A percentile compares a stretch with the other conserved stretches of the same genome.
Evolutionary conservation across 2,888 invertebrate genomes (phyloP).

Genomic region (Acleris literana): DNA sequence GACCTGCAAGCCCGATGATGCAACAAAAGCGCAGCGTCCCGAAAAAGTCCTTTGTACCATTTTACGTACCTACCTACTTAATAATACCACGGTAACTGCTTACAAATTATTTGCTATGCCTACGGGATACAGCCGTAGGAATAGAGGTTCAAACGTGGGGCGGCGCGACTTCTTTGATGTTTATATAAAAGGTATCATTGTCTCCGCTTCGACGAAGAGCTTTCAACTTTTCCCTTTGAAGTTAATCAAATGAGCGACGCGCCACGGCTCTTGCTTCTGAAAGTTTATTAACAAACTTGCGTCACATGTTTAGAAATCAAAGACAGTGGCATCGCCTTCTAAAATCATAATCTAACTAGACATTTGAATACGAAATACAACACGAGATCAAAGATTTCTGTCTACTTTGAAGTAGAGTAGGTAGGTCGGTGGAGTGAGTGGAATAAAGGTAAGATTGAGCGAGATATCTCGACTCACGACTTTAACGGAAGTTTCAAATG

Average conservation of each 20-base stretch:
- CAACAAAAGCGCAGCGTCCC: conserved; percentile 32
- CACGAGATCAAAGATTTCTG: conserved; percentile 34
- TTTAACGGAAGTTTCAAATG: conserved; percentile 29
- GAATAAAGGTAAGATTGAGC: conserved; percentile 15
- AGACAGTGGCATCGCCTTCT: conserved; percentile 28
- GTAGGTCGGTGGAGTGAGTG: not conserved
- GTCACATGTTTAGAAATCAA: conserved; percentile 33
- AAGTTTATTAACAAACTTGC: conserved; percentile 36
- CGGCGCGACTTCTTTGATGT: conserved; percentile 33
- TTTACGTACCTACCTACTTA: too few relatives aligned
- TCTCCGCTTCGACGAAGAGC: conserved; percentile 36
- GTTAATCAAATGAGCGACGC: conserved; percentile 36
- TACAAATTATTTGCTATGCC: conserved; percentile 25
- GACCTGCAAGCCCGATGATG: conserved; percentile 1
- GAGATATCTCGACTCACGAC: conserved; percentile 27
- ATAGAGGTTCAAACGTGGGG: conserved; percentile 20
- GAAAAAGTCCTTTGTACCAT: conserved; percentile 24
- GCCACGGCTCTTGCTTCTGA: conserved; percentile 27
- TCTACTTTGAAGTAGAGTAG: conserved; percentile 33
- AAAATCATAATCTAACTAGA: conserved; percentile 35
- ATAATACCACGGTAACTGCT: not conserved
- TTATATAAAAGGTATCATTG: conserved; percentile 36
- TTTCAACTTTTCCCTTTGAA: conserved; percentile 35
- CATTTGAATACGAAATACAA: conserved; percentile 35
- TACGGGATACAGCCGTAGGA: conserved; percentile 2